Evolutionary conservation across 2,888 invertebrate genomes (phyloP), one percentile per base, ranked within the genome.

Genomic region (Silvanus unidentatus): DNA sequence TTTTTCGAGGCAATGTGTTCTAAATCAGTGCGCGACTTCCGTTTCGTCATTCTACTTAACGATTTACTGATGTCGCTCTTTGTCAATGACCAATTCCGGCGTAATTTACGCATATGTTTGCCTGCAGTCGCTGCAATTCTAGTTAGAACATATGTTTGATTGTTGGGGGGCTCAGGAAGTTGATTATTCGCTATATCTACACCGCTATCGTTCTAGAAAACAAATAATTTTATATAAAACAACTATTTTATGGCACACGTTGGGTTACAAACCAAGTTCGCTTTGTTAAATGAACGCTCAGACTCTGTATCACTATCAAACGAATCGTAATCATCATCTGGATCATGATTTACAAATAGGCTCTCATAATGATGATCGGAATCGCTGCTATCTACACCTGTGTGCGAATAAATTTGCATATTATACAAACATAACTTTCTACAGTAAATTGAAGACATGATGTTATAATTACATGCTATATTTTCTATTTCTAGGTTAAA

Each of bases 301-400:
- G 77, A 74, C 54, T 84, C 84, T 1, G 77, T 75, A 57, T 82
- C 82, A 56, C 80, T 81, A 59, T 86, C 85, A 61, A 86, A 86
- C 38, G 85, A 85, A 67, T 86, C 86, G 58, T 80, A 82, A 65
- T 82, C 82, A 55, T 83, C 82, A 47, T 63, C 59, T 44, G 55
- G 56, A 51, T 55, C 52, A 35, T 58, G 58, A 39, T 45, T 45
- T 22, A 69, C 71, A 50, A 72, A 73, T 53, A 85, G 70, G 16
- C 81, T 81, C 71, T 86, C 86, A 70, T 86, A 85, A 59, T 81
- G 76, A 65, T 85, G 84, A 49, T 83, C 82, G 1, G 80, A 79
- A 69, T 84, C 84, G 53, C 77, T 77, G 65, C 78, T 37, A 16
- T 37, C 37, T 15, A 37, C 37, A 37, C 37, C 37, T 37, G 37